These are phyloP conservation scores for Melolontha melolontha DNA, from an alignment of 2,888 invertebrate species.

Conservation along the genomic window DNA sequence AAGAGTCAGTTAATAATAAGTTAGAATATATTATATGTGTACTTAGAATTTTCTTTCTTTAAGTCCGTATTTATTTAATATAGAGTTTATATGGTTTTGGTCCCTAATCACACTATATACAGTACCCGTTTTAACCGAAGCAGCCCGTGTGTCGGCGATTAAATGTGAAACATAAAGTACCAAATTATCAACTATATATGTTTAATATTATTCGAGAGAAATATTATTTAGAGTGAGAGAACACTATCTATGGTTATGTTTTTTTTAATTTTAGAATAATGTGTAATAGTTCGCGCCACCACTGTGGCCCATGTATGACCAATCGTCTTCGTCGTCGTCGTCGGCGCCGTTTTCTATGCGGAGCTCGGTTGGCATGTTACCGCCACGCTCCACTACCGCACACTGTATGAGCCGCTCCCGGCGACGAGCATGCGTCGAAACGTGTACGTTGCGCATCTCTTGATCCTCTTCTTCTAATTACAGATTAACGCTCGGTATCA, in stretches of 20 bases:
- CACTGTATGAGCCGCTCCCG: slow-evolving; percentile 63
- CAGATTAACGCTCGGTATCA: slow-evolving; percentile 55
- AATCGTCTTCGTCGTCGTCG: slow-evolving; percentile 60
- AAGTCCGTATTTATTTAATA: slow-evolving; percentile 15
- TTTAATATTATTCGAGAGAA: slow-evolving; percentile 21
- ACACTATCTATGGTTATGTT: slow-evolving; percentile 27
- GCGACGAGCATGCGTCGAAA: slow-evolving; percentile 61
- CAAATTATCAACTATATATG: slow-evolving; percentile 51
- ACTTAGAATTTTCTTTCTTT: slow-evolving; percentile 12
- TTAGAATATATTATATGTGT: slow-evolving; percentile 54
- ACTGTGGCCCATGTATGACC: slow-evolving; percentile 54
- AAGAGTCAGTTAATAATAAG: slow-evolving; percentile 50
- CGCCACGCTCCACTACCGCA: slow-evolving; percentile 65
- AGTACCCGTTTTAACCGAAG: slow-evolving; percentile 65
- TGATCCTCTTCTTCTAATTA: slow-evolving; percentile 52
- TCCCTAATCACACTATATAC: slow-evolving; percentile 65
- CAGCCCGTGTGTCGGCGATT: slow-evolving; percentile 60
- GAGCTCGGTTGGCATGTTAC: slow-evolving; percentile 63
- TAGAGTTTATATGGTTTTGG: slow-evolving; percentile 53
- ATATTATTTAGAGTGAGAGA: slow-evolving; percentile 26
- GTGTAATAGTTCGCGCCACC: slow-evolving; percentile 43
- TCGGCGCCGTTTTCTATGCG: slow-evolving; percentile 60
- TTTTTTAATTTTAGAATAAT: slow-evolving; percentile 46
- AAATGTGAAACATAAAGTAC: slow-evolving; percentile 59
- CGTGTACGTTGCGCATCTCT: slow-evolving; percentile 41